Evolutionary conservation across 2,888 invertebrate species (phyloP).

Genomic region (Mystacides longicornis): DNA sequence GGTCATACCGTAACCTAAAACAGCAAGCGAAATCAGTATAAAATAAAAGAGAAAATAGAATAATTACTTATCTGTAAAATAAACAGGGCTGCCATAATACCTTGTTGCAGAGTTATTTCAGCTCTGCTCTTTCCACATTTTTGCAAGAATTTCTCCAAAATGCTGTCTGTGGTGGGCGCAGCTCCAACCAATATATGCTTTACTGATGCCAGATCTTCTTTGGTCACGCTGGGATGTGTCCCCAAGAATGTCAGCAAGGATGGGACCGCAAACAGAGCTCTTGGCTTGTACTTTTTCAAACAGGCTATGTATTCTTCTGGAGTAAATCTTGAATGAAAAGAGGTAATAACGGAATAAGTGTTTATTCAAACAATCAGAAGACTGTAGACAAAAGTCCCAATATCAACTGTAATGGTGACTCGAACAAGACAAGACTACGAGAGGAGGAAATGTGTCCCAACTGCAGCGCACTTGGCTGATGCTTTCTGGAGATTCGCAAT

Average conservation of each 20-base stretch:
- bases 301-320: constrained; percentile 65
- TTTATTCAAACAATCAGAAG: too few species aligned
- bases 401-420: too few species aligned
- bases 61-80: too few species aligned
- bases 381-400: too few species aligned
- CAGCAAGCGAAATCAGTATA: too few species aligned
- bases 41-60: too few species aligned
- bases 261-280: constrained; percentile 64
- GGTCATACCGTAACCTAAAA: constrained; percentile 60
- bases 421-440: too few species aligned
- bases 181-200: constrained; percentile 64
- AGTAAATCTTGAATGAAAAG: constrained; percentile 54
- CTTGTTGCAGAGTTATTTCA: constrained; percentile 43
- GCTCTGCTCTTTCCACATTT: constrained; percentile 50
- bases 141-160: constrained; percentile 54
- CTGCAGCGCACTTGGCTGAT: too few species aligned
- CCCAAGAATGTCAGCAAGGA: constrained; percentile 69
- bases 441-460: too few species aligned
- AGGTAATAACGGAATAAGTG: too few species aligned
- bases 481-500: too few species aligned
- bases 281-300: constrained; percentile 53
- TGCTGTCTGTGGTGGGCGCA: constrained; percentile 60
- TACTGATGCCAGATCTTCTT: constrained; percentile 58
- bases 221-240: constrained; percentile 60
- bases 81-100: too few species aligned